Percentiles rank a stretch among this genome's conserved stretches.
Evolutionary conservation across 2,113 vertebrate species (phyloP).

Genomic region (Herpetotheres cachinnans): DNA sequence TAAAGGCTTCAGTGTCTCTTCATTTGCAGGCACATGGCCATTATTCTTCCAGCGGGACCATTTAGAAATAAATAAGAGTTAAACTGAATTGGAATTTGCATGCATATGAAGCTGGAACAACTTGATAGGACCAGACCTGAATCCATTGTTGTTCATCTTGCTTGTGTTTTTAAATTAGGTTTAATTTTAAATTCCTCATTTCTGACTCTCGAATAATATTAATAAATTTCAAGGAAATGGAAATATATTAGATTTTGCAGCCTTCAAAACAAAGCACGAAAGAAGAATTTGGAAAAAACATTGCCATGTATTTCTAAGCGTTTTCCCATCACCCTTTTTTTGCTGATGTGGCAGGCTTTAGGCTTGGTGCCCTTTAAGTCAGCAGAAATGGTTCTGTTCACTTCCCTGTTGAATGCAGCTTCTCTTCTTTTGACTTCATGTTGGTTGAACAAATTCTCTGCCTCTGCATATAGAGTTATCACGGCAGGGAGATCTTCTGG

Average conservation of each 20-base stretch:
- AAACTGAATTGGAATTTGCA: not conserved
- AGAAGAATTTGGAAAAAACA: not conserved
- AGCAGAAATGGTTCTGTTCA: not conserved
- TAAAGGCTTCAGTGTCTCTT: not conserved
- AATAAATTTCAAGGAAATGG: not conserved
- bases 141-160: not conserved
- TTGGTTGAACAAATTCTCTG: not conserved
- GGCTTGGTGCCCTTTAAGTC: not conserved
- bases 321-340: not conserved
- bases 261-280: not conserved
- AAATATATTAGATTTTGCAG: not conserved
- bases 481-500: not conserved
- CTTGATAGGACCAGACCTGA: not conserved
- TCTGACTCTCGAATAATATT: not conserved
- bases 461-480: not conserved
- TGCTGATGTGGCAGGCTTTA: not conserved
- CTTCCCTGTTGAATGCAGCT: not conserved
- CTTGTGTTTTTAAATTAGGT: not conserved
- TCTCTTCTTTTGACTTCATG: not conserved
- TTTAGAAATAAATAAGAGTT: constrained; percentile 25
- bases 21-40: not conserved
- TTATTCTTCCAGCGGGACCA: not conserved
- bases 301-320: not conserved
- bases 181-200: not conserved
- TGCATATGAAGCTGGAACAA: not conserved